These are phyloP conservation scores for Diloba caeruleocephala DNA, from an alignment of 2,888 invertebrate species.

Conservation along the genomic window DNA sequence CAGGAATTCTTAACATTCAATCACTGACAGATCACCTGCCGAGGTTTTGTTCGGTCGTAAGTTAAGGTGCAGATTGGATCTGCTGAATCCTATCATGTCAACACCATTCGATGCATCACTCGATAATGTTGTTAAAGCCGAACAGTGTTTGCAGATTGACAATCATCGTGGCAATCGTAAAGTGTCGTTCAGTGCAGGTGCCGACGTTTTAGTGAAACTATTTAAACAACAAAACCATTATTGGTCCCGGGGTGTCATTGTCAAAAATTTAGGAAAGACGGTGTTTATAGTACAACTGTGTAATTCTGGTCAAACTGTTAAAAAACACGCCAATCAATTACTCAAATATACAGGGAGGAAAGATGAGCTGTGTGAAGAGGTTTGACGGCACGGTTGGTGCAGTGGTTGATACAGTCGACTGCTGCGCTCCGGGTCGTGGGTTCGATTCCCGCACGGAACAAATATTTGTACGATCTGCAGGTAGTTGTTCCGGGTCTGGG, in stretches of 20 bases:
- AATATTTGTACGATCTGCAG: no score
- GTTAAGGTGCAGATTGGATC: constrained; percentile 6
- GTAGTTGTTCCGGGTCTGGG: no score
- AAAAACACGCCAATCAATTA: constrained; percentile 7
- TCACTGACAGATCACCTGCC: constrained; percentile 13
- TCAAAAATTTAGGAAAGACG: not conserved
- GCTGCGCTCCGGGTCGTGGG: no score
- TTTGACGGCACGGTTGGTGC: no score
- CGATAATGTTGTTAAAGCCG: not conserved
- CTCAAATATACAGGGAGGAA: constrained; percentile 10
- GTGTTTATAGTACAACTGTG: constrained; percentile 1
- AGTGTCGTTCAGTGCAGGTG: not conserved
- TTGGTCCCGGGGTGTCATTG: constrained; percentile 3
- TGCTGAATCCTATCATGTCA: constrained; percentile 1
- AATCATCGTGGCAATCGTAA: constrained; percentile 7
- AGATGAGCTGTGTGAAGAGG: constrained; percentile 1
- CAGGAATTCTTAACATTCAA: constrained; percentile 10
- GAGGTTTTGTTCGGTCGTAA: constrained; percentile 8
- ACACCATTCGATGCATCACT: constrained; percentile 8
- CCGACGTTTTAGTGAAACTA: not conserved
- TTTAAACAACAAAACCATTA: constrained; percentile 1
- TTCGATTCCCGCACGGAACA: no score
- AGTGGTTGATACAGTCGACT: no score
- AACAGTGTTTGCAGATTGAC: constrained; percentile 10
- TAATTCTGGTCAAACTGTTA: not conserved